phyloP scores from a whole-genome alignment of 1,140 invertebrate genomes.

The Anoplolepis gracilipes region DNA sequence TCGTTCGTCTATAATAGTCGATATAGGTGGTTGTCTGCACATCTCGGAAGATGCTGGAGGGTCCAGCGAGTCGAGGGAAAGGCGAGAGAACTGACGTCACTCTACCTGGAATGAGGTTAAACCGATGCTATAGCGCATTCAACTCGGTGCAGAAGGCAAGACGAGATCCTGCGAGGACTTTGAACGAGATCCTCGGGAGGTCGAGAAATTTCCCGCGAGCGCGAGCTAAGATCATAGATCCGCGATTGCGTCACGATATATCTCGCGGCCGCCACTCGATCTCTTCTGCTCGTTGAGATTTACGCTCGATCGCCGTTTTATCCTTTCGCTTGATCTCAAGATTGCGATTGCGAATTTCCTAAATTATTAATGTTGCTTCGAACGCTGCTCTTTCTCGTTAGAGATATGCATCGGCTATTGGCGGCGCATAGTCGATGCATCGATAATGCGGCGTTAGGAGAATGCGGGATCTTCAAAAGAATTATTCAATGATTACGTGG shows the following conservation, averaged over 20 bases:
- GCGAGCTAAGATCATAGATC: slow-evolving; percentile 65
- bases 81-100: slow-evolving; percentile 81
- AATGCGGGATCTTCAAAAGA: slow-evolving; percentile 1
- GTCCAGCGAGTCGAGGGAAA: slow-evolving; percentile 81
- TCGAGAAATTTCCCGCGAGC: slow-evolving; percentile 59
- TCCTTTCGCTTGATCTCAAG: slow-evolving; percentile 28
- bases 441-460: neutral
- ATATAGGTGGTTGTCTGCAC: slow-evolving; percentile 78
- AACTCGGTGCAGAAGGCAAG: slow-evolving; percentile 22
- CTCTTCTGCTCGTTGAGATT: slow-evolving; percentile 60
- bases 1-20: slow-evolving; percentile 72
- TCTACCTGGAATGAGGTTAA: slow-evolving; percentile 82
- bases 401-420: slow-evolving; percentile 33
- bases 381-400: slow-evolving; percentile 3
- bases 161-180: slow-evolving; percentile 52
- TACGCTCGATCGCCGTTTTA: slow-evolving; percentile 38
- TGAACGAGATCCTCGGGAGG: slow-evolving; percentile 35
- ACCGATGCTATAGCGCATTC: slow-evolving; percentile 66
- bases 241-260: slow-evolving; percentile 67
- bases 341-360: slow-evolving; percentile 41
- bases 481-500: neutral
- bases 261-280: slow-evolving; percentile 29
- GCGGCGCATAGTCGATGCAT: neutral
- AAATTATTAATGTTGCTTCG: slow-evolving; percentile 42
- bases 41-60: slow-evolving; percentile 81